Conservation (phyloP, 2,888 invertebrate genomes). For the Pristionchus japonicus region DNA sequence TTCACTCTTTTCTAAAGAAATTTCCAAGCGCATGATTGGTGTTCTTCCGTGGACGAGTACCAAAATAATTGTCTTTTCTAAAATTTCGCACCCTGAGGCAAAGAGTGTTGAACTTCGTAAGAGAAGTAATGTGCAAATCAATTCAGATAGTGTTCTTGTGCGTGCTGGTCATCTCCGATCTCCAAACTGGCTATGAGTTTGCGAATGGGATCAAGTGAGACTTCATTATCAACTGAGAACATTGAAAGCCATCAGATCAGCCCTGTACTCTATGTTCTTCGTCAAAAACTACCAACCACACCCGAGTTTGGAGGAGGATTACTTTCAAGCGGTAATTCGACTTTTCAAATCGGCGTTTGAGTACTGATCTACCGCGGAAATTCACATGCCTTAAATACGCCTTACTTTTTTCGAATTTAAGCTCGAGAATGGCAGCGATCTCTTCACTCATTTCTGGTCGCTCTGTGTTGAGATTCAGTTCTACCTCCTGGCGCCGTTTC, state of each 20-base stretch:
- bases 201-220: neutral
- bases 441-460: conserved; percentile 14
- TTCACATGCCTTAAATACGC: neutral
- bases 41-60: too few species aligned
- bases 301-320: neutral
- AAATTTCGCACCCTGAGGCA: too few species aligned
- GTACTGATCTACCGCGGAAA: too few species aligned
- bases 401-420: neutral
- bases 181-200: neutral
- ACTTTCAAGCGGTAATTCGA: neutral
- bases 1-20: too few species aligned
- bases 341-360: too few species aligned
- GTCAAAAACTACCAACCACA: neutral
- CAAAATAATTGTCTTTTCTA: too few species aligned
- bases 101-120: too few species aligned
- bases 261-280: neutral
- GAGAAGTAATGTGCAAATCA: too few species aligned
- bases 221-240: neutral
- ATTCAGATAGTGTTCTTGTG: neutral
- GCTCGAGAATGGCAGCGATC: neutral
- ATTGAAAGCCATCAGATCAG: neutral
- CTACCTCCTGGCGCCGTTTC: neutral
- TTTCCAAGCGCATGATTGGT: too few species aligned
- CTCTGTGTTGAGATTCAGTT: neutral
- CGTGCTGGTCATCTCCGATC: neutral